phyloP scores from a whole-genome alignment of 1,140 invertebrate genomes.

The Pogonus chalceus region DNA sequence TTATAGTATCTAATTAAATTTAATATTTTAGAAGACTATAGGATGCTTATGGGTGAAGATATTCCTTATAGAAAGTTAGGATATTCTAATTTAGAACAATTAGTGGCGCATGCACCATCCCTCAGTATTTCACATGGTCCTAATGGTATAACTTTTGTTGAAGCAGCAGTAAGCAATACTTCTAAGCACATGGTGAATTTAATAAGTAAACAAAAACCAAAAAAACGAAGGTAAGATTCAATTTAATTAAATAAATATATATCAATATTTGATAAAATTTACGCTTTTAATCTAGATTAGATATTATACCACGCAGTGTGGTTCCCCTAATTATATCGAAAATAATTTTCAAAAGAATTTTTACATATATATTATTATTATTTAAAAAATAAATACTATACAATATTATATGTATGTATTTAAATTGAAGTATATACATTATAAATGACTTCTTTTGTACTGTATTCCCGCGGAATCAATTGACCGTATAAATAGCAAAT shows the following conservation, averaged over 20 bases:
- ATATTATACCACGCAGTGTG: neutral
- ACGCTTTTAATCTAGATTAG: neutral
- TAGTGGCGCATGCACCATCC: constrained; percentile 42
- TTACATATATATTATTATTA: too few species aligned
- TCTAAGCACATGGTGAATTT: constrained; percentile 47
- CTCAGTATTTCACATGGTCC: constrained; percentile 34
- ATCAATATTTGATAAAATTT: neutral
- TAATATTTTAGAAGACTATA: constrained; percentile 41
- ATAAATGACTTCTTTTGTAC: too few species aligned
- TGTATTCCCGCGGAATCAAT: too few species aligned
- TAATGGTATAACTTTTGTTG: constrained; percentile 40
- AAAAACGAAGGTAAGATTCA: constrained; percentile 11
- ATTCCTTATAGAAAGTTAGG: constrained; percentile 50
- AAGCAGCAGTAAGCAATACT: constrained; percentile 41
- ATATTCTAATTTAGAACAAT: constrained; percentile 41
- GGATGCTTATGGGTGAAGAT: constrained; percentile 41
- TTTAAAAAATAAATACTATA: too few species aligned
- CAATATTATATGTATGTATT: too few species aligned
- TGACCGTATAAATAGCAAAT: too few species aligned
- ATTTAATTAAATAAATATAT: constrained; percentile 1
- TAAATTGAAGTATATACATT: too few species aligned
- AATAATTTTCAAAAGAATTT: too few species aligned
- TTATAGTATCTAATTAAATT: neutral
- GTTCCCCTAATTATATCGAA: too few species aligned
- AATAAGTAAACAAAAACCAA: constrained; percentile 45